Evolutionary conservation across 2,888 invertebrate genomes (phyloP).

Genomic region (Perizoma affinitatum): DNA sequence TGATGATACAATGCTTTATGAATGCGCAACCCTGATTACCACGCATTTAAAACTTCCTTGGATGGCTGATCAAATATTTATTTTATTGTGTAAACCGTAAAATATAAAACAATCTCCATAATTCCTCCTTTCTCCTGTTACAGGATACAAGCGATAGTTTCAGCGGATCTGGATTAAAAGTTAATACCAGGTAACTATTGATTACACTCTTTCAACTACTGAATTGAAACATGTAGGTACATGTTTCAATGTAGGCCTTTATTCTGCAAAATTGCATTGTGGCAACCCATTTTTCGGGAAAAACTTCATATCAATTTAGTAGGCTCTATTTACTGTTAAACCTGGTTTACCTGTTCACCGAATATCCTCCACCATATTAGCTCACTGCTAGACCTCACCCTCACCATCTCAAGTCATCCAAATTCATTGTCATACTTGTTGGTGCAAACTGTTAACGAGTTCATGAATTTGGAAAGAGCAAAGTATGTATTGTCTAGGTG

Average conservation of each 20-base stretch:
- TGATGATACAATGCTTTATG: slow-evolving; percentile 82
- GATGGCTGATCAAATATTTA: slow-evolving; percentile 70
- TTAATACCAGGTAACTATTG: slow-evolving; percentile 7
- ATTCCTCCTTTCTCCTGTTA: slow-evolving; percentile 23
- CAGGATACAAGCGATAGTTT: slow-evolving; percentile 8
- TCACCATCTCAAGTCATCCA: slow-evolving; percentile 5
- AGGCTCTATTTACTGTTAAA: too few relatives aligned
- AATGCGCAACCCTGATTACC: slow-evolving; percentile 83
- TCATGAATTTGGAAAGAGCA: slow-evolving; percentile 25
- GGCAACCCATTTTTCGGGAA: too few relatives aligned
- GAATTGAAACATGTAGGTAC: too few relatives aligned
- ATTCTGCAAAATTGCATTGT: too few relatives aligned
- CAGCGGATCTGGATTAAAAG: neutral
- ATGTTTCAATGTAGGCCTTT: too few relatives aligned
- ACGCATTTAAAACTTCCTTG: slow-evolving; percentile 83
- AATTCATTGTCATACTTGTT: slow-evolving; percentile 23
- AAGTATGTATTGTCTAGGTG: slow-evolving; percentile 29
- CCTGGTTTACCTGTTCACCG: too few relatives aligned
- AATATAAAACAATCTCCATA: slow-evolving; percentile 2
- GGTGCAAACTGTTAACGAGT: slow-evolving; percentile 24
- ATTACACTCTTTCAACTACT: neutral
- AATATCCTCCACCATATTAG: too few relatives aligned
- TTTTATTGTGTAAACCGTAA: neutral
- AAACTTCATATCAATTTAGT: too few relatives aligned
- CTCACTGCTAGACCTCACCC: too few relatives aligned